A percentile compares a stretch with the other conserved stretches of the same genome.
Evolutionary conservation across 2,113 vertebrate species (phyloP).

Genomic region (Galbula dea): DNA sequence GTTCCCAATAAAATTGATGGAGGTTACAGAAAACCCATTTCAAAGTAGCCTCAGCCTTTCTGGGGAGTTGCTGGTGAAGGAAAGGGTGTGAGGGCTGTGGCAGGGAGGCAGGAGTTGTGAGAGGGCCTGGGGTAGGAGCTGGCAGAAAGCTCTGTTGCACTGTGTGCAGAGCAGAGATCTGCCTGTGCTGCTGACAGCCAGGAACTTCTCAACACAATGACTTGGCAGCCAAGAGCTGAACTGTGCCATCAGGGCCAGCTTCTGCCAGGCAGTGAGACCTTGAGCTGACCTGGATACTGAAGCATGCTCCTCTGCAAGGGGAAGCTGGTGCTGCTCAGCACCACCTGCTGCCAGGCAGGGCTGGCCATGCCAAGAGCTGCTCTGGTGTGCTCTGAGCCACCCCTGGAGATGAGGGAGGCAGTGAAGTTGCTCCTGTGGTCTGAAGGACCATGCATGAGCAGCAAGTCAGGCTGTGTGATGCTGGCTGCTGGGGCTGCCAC

Average conservation of each 20-base stretch:
- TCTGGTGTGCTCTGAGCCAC: fast-evolving
- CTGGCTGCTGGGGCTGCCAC: background rate
- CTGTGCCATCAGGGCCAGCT: background rate
- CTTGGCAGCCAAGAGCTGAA: background rate
- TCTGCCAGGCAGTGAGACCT: background rate
- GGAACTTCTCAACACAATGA: background rate
- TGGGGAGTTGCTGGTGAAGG: background rate
- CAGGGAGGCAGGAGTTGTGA: background rate
- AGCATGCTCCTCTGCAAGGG: background rate
- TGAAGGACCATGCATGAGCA: fast-evolving
- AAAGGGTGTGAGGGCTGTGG: background rate
- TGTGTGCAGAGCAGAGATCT: fast-evolving
- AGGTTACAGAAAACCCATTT: background rate
- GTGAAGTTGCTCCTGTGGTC: background rate
- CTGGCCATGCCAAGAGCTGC: fast-evolving
- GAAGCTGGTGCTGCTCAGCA: background rate
- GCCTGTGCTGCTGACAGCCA: background rate
- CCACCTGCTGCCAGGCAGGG: fast-evolving
- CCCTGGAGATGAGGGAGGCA: background rate
- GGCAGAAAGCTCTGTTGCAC: background rate
- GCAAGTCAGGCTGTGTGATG: fast-evolving
- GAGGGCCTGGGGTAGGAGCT: background rate
- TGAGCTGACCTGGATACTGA: background rate
- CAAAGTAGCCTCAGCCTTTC: fast-evolving
- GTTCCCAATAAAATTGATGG: fast-evolving